phyloP scores from a whole-genome alignment of 92 coral and sea anemone genomes.

The Heteractis magnifica region DNA sequence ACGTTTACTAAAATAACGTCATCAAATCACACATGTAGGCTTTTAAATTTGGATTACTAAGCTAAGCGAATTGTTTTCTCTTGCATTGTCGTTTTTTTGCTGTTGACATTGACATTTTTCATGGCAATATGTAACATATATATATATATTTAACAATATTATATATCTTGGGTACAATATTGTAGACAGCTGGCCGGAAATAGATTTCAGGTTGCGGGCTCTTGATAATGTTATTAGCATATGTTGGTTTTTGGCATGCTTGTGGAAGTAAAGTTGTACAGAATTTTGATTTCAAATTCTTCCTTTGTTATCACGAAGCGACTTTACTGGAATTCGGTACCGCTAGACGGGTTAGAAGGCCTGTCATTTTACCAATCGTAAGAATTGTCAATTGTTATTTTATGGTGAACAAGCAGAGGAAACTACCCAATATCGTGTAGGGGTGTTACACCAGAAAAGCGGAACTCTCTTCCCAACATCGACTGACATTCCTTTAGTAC shows the following conservation, averaged over 20 bases:
- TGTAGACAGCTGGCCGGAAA: conserved; percentile 32
- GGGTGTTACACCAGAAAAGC: neutral
- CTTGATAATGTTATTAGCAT: conserved; percentile 4
- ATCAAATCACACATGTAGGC: neutral
- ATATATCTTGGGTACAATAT: neutral
- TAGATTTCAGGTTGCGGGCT: conserved; percentile 17
- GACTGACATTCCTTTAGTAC: neutral
- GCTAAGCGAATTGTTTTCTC: neutral
- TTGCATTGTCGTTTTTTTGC: neutral
- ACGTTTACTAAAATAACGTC: neutral
- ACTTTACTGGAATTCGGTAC: neutral
- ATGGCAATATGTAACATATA: neutral
- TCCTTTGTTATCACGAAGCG: conserved; percentile 2
- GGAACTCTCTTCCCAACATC: neutral
- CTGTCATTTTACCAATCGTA: neutral
- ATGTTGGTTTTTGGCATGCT: conserved; percentile 28
- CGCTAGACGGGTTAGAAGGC: neutral
- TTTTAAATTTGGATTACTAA: neutral
- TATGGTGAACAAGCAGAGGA: neutral
- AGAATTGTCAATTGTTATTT: neutral
- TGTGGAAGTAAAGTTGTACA: conserved; percentile 17
- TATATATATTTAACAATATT: neutral
- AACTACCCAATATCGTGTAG: neutral
- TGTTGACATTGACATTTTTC: neutral
- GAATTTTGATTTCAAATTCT: conserved; percentile 11